A percentile compares a stretch with the other conserved stretches of the same genome.
Evolutionary conservation across 2,113 vertebrate genomes (phyloP).

Genomic region (Pampusana beccarii): DNA sequence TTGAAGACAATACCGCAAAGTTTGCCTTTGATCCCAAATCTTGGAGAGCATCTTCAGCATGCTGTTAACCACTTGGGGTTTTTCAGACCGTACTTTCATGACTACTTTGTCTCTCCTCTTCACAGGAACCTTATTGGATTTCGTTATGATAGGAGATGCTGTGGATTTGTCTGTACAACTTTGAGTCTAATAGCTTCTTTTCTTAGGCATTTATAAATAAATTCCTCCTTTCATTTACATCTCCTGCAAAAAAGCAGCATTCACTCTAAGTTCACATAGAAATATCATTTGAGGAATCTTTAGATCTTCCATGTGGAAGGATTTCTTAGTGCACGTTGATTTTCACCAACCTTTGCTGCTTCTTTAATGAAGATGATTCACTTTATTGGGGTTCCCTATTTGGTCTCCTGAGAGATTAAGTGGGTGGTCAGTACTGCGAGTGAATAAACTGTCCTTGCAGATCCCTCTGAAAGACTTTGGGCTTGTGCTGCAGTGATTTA

Average conservation of each 20-base stretch:
- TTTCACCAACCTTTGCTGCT: background rate
- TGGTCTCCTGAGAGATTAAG: background rate
- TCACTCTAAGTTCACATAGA: background rate
- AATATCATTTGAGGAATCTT: accelerated
- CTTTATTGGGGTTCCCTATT: background rate
- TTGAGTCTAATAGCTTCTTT: background rate
- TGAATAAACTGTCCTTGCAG: background rate
- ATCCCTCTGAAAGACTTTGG: background rate
- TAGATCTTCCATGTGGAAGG: background rate
- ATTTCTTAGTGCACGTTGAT: background rate
- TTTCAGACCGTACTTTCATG: background rate
- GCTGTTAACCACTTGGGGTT: background rate
- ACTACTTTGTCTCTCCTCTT: background rate
- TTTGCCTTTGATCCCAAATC: background rate
- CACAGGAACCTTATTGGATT: background rate
- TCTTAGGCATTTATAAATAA: background rate
- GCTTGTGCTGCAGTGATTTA: background rate
- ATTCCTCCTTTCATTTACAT: background rate
- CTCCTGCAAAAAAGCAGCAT: background rate
- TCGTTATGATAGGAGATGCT: background rate
- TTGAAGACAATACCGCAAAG: background rate
- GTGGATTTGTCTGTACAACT: no score
- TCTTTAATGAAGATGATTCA: background rate
- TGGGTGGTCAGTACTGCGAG: background rate
- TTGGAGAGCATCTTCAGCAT: background rate